Conservation (phyloP, 1,140 invertebrate species). For the Caenorhabditis remanei region DNA sequence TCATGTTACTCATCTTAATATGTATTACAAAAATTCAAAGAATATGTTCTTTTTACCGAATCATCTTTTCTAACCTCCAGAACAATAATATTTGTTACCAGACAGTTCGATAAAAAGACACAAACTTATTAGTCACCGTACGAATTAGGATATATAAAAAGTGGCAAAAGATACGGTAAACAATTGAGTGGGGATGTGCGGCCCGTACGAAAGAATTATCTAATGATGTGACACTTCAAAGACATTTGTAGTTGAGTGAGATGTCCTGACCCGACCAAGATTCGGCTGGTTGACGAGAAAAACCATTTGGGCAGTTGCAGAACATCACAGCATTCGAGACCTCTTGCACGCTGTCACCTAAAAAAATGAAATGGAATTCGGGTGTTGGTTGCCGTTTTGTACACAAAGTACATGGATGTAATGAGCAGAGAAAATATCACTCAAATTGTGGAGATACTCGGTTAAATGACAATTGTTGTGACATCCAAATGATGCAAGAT, state of each 20-base stretch:
- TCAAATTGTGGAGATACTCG: neutral
- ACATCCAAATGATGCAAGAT: constrained; percentile 30
- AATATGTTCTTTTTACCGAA: neutral
- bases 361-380: constrained; percentile 6
- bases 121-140: constrained; percentile 9
- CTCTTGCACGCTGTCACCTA: constrained; percentile 34
- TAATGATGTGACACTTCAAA: neutral
- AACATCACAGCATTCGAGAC: constrained; percentile 34
- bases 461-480: constrained; percentile 48
- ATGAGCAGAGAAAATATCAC: neutral
- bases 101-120: neutral
- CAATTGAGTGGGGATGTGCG: neutral
- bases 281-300: constrained; percentile 16
- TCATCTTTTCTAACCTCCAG: neutral
- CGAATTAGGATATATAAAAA: constrained; percentile 30
- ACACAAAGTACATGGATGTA: neutral
- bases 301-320: constrained; percentile 36
- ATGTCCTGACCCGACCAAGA: constrained; percentile 16
- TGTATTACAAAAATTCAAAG: neutral
- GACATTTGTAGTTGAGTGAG: constrained; percentile 41
- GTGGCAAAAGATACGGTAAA: neutral
- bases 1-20: neutral
- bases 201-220: neutral
- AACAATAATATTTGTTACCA: neutral
- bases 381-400: neutral